A percentile compares a stretch with the other conserved stretches of the same genome.
These are phyloP conservation scores for Uropsilus gracilis DNA, from an alignment of 2,113 vertebrate genomes.

Conservation along the genomic window DNA sequence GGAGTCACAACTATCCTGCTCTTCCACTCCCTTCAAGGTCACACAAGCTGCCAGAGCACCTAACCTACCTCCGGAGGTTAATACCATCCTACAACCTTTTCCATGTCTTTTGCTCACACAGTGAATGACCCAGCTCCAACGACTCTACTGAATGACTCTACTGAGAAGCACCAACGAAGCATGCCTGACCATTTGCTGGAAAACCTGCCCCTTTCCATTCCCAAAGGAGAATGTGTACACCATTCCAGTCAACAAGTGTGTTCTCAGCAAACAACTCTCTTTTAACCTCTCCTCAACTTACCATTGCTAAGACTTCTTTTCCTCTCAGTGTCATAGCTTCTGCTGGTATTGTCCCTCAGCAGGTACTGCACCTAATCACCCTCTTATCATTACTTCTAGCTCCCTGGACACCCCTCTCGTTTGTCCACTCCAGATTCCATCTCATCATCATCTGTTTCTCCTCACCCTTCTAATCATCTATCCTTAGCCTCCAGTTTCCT, in stretches of 20 bases:
- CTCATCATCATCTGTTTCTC: background rate
- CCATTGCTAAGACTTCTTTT: background rate
- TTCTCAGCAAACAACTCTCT: background rate
- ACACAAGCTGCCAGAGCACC: background rate
- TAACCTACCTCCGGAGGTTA: background rate
- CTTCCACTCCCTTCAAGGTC: background rate
- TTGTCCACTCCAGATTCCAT: background rate
- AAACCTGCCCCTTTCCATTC: background rate
- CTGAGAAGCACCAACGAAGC: background rate
- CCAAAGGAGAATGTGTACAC: background rate
- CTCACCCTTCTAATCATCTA: background rate
- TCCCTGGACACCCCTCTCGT: background rate
- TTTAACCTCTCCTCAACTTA: background rate
- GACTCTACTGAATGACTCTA: background rate
- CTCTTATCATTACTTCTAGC: background rate
- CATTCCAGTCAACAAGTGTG: background rate
- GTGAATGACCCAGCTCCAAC: background rate
- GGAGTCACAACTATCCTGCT: background rate
- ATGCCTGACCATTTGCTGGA: background rate
- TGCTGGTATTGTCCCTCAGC: background rate
- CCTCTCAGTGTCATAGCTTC: background rate
- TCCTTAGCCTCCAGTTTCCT: background rate
- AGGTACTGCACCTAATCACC: background rate
- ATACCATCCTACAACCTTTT: background rate
- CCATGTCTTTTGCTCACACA: background rate